Conservation (phyloP, 2,113 vertebrate genomes). For the Hyperopisus bebe region DNA sequence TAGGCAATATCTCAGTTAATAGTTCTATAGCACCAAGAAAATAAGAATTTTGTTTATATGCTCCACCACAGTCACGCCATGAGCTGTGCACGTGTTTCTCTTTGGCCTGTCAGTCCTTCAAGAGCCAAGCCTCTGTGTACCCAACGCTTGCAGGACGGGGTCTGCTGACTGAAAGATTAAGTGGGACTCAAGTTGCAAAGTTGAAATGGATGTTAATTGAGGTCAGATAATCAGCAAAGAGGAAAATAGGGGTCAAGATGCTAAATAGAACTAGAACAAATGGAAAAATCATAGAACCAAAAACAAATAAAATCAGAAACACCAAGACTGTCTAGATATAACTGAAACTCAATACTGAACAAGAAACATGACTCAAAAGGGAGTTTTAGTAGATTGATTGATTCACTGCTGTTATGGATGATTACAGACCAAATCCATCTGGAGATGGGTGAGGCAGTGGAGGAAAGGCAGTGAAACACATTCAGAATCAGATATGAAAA, state of each 20-base stretch:
- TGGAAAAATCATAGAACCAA: neutral
- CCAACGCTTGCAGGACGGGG: neutral
- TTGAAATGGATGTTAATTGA: neutral
- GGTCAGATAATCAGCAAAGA: neutral
- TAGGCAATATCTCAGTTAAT: neutral
- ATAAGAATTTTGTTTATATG: neutral
- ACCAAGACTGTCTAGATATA: neutral
- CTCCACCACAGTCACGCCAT: neutral
- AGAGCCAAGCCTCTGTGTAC: neutral
- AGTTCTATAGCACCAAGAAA: neutral
- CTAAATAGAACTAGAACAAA: neutral
- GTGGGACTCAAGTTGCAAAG: neutral
- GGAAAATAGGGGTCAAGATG: neutral
- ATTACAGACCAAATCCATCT: neutral
- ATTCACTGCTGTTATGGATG: neutral
- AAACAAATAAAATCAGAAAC: neutral
- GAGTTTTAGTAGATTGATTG: neutral
- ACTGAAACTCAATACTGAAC: neutral
- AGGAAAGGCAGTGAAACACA: neutral
- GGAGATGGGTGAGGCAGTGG: neutral
- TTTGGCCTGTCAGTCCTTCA: neutral
- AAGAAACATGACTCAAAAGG: neutral
- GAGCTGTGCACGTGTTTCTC: neutral
- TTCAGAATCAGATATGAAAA: neutral
- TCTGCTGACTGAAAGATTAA: neutral